Evolutionary conservation across 2,797 vertebrate species (phyloP).

Genomic region (Sparidentex hasta): DNA sequence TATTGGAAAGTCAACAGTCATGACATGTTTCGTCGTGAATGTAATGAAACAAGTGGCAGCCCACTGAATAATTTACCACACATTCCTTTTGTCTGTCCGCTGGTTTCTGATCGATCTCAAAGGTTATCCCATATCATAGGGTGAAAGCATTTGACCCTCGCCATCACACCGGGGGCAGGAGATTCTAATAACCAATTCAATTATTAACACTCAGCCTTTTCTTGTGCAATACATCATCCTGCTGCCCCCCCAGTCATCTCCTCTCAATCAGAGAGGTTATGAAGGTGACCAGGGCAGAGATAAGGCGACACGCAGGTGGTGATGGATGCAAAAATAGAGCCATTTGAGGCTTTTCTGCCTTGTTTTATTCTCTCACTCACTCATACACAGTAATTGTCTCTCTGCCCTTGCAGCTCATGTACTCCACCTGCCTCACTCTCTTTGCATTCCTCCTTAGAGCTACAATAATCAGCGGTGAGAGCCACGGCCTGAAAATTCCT

Average conservation of each 20-base stretch:
- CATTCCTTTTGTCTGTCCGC: slow-evolving; percentile 35
- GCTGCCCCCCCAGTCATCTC: slow-evolving; percentile 8
- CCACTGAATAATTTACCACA: slow-evolving; percentile 61
- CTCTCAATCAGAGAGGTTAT: slow-evolving; percentile 36
- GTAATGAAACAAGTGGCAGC: slow-evolving; percentile 41
- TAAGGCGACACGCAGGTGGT: slow-evolving; percentile 13
- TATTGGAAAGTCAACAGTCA: slow-evolving; percentile 28
- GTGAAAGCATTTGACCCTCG: slow-evolving; percentile 59
- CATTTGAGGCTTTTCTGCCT: slow-evolving; percentile 14
- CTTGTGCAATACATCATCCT: slow-evolving; percentile 15
- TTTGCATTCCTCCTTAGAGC: slow-evolving; percentile 15
- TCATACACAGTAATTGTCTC: slow-evolving; percentile 36
- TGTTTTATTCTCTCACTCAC: slow-evolving; percentile 11
- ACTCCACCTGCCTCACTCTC: slow-evolving; percentile 18
- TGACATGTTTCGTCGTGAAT: not conserved
- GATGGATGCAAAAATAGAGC: slow-evolving; percentile 32
- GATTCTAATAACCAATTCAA: slow-evolving; percentile 64
- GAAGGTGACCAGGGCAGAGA: slow-evolving; percentile 48
- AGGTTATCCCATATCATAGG: slow-evolving; percentile 58
- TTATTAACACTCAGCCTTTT: slow-evolving; percentile 57
- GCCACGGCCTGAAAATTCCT: slow-evolving; percentile 30
- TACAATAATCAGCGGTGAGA: slow-evolving; percentile 43
- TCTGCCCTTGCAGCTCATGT: slow-evolving; percentile 51
- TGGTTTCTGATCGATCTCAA: slow-evolving; percentile 65
- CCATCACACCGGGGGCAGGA: slow-evolving; percentile 20